Base-by-base conservation (phyloP, 2,888 invertebrate genomes). In the Platerodrilus igneus region DNA sequence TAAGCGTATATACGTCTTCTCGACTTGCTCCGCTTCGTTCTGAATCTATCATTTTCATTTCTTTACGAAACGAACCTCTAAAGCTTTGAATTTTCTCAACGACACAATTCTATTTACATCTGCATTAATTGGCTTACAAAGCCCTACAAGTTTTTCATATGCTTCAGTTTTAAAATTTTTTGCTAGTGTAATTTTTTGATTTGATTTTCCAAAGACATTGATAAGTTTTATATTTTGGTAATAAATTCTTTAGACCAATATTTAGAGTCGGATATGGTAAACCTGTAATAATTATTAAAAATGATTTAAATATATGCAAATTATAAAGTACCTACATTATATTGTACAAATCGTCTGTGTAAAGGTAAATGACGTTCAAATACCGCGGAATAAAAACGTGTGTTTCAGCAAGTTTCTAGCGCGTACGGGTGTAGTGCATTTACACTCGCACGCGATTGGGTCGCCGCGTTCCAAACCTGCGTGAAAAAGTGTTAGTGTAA, bases 31-130 rank as follows among this genome's bases (percentile, higher is more conserved):
- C 46, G 29, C 31, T 38, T 37, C 37, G 37, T 33, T 47, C 18
- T 11, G 41, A 44, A 25, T 33, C 30, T 17, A 47, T 25, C 40
- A 45, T 50, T 35, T 37, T 42, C 17, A 45, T 5, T 25, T 47
- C 49, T 31, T 47, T 49, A 11, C 47, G 41, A 21, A 44, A 49
- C 17, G 37, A 45, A 17, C 41, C 47, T 16, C 39, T 17, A 7
- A 48, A 10, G 9, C 16, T 33, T 26, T 48, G 40, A 19, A 48
- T 47, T 28, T 43, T 43, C 29, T 33, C 35, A 6, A 2, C 5
- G 1, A 38, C 33, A 35, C 27, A 29, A 14, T 28, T 18, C 35
- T 18, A 17, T 37, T 30, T 11, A 30, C 37, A 7, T 26, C 10
- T 13, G 14, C 16, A 26, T 35, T 9, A 18, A 27, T 8, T 9